Base-by-base conservation (phyloP, 1,140 invertebrate species). In the Drosophila busckii region DNA sequence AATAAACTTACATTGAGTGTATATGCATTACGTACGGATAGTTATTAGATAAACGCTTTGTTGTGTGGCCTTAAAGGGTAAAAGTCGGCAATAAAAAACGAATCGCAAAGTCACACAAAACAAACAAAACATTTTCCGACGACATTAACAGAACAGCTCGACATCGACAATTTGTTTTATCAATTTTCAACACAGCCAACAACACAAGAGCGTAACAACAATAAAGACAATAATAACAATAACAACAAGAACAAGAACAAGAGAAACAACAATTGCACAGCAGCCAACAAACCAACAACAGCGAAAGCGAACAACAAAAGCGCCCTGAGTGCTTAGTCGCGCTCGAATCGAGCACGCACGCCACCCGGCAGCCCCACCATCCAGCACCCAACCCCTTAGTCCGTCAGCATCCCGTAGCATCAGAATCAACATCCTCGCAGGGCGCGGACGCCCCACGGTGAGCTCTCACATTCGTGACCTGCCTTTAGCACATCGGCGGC, bases 141-240 rank as follows among this genome's bases (percentile, higher is more conserved):
- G 80, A 84, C 80, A 84, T 84, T 84, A 84, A 80, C 80, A 84
- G 62, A 84, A 84, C 83, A 82, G 80, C 80, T 85, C 76, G 73
- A 84, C 80, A 84, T 85, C 76, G 66, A 84, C 80, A 84, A 84
- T 84, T 84, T 84, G 80, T 84, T 84, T 84, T 84, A 80, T 78
- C 80, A 84, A 84, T 84, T 84, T 84, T 70, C 80, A 84, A 82
- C 80, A 84, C 78, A 63, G 56, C 60, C 63, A 80, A 63, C 67
- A 68, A 49, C 60, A 52, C 38, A 59, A 10, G 34, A 71, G 35
- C 50, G n/a, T n/a, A 29, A 15, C 37, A 61, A 16, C 60, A 61
- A 17, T 35, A 49, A 15, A 29, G 55, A 25, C 45, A 45, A 28
- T 48, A 59, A 58, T 40, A 59, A 55, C 16, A 44, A 10, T 35